A percentile compares a stretch with the other conserved stretches of the same genome.
phyloP scores from a whole-genome alignment of 1,140 invertebrate species.

The Drosophila arizonae region DNA sequence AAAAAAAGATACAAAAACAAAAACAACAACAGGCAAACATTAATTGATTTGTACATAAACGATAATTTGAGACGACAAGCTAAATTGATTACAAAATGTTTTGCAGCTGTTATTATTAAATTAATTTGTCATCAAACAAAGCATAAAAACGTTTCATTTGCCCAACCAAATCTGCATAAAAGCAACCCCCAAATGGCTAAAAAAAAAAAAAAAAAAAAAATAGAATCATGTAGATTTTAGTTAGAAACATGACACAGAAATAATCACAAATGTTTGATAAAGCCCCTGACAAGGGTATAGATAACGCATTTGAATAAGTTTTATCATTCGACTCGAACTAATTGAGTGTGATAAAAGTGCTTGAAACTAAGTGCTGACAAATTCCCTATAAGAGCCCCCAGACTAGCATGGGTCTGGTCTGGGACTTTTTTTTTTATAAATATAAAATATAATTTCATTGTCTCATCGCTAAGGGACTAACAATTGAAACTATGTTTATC shows the following conservation, averaged over 20 bases:
- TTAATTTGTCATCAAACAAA: constrained; percentile 80
- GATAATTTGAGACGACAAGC: constrained; percentile 29
- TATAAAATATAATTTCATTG: too few relatives aligned
- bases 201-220: neutral
- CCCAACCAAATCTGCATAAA: constrained; percentile 69
- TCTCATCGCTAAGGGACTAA: too few relatives aligned
- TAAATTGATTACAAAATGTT: constrained; percentile 75
- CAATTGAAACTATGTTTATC: too few relatives aligned
- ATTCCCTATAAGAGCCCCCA: constrained; percentile 11
- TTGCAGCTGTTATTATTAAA: constrained; percentile 79
- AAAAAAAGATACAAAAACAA: neutral
- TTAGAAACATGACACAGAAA: constrained; percentile 64
- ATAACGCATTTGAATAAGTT: constrained; percentile 67
- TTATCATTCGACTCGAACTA: constrained; percentile 59
- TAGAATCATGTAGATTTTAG: constrained; percentile 26
- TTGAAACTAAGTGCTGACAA: constrained; percentile 42
- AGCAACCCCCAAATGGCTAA: constrained; percentile 39
- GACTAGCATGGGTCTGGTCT: neutral
- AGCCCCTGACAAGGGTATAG: constrained; percentile 41
- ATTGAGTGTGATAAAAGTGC: constrained; percentile 69
- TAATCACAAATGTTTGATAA: constrained; percentile 77
- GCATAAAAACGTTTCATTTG: constrained; percentile 24
- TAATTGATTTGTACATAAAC: constrained; percentile 62
- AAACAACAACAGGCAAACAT: constrained; percentile 48
- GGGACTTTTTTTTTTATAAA: constrained; percentile 2